phyloP scores from a whole-genome alignment of 2,888 invertebrate species.

The Drosophila demipolita region DNA sequence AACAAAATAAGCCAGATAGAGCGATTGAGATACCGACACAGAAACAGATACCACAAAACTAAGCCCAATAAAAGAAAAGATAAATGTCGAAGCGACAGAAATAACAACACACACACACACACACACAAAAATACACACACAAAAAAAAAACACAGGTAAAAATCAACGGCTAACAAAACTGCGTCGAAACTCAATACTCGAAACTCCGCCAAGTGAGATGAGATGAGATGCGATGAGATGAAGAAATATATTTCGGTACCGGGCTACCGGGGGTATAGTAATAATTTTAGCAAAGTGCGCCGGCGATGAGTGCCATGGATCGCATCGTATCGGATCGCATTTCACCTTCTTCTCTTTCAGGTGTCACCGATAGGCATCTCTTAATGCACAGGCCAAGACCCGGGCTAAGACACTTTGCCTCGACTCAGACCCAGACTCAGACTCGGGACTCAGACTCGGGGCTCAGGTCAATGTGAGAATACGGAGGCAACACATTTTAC shows the following conservation, averaged over 20 bases:
- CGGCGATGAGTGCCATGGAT: slow-evolving; percentile 72
- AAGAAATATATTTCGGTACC: slow-evolving; percentile 64
- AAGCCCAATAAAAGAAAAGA: slow-evolving; percentile 77
- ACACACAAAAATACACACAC: slow-evolving; percentile 1
- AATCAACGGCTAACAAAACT: slow-evolving; percentile 73
- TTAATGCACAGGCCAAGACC: slow-evolving; percentile 75
- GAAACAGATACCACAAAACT: slow-evolving; percentile 50
- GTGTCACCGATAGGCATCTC: slow-evolving; percentile 84
- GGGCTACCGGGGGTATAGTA: slow-evolving; percentile 57
- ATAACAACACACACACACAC: slow-evolving; percentile 16
- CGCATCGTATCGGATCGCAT: slow-evolving; percentile 82
- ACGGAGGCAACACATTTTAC: slow-evolving; percentile 64
- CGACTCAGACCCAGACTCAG: slow-evolving; percentile 12
- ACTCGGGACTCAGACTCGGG: slow-evolving; percentile 14
- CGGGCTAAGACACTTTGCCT: slow-evolving; percentile 13
- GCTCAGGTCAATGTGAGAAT: slow-evolving; percentile 55
- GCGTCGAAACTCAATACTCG: slow-evolving; percentile 68
- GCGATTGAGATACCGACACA: slow-evolving; percentile 70
- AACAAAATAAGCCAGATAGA: slow-evolving; percentile 79
- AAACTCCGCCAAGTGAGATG: slow-evolving; percentile 33
- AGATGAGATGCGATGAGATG: slow-evolving; percentile 55
- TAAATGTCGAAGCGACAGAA: slow-evolving; percentile 65
- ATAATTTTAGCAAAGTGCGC: slow-evolving; percentile 73
- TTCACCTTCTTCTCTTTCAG: slow-evolving; percentile 83
- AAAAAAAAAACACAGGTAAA: slow-evolving; percentile 65